Base-by-base conservation (phyloP, 2,888 invertebrate genomes). In the Acanthopleura granulata region DNA sequence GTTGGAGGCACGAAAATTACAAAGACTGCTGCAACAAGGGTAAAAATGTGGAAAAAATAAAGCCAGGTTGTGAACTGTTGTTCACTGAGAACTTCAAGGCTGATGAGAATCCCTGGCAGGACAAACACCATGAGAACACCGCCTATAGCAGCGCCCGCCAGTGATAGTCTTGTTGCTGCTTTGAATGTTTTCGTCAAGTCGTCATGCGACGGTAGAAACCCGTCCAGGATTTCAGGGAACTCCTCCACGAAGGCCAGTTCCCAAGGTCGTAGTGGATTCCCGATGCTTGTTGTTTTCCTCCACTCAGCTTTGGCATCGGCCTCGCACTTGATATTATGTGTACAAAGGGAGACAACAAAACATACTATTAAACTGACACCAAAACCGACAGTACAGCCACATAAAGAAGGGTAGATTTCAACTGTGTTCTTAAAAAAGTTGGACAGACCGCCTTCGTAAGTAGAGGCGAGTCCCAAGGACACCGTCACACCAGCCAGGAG, bases 231-330 rank as follows among this genome's bases (percentile, higher is more conserved):
- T 40, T 40, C 4, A 40, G 40, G 40, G 40, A 61, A 61, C 6
- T 61, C 61, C n/a, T 61, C 61, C 25, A 61, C n/a, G 25, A 30
- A 72, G 9, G n/a, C 40, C 73, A 81, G 73, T 40, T 74, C 78
- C 81, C 81, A 81, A 22, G 81, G 81, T 0, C 49, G 30, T 57
- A 81, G 62, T 16, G 81, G 81, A 72, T 82, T 81, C 57, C 82
- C 81, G 27, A 81, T 81, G 70, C 80, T 74, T 15, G 77, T 72
- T 12, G 81, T 81, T 49, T 76, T 78, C 66, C 78, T 78, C 81
- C 81, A 81, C n/a, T 77, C 77, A 25, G 73, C 72, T 6, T 73
- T 75, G 6, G 66, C 78, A 11, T 61, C 61, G 3, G 61, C 61
- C 61, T 25, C 61, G n/a, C 4, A 27, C 25, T 25, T 11, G 40